Conservation (phyloP, 2,113 vertebrate genomes). For the Hyaena hyaena region DNA sequence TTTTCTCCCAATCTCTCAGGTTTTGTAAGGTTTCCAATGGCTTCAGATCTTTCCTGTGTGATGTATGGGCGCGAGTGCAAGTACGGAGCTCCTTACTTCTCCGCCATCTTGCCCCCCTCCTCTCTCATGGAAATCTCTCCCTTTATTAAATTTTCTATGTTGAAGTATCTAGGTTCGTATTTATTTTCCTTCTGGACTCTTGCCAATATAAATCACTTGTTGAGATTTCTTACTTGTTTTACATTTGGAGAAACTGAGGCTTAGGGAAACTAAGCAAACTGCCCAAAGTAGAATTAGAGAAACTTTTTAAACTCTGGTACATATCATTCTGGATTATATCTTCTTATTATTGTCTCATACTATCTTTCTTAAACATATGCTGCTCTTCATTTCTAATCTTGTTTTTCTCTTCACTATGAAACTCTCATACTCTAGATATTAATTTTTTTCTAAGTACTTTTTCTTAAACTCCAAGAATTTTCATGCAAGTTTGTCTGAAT, state of each 20-base stretch:
- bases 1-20: too few relatives aligned
- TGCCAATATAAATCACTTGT: neutral
- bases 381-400: neutral
- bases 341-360: neutral
- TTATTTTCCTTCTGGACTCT: neutral
- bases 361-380: neutral
- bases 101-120: too few relatives aligned
- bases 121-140: too few relatives aligned
- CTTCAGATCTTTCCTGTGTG: too few relatives aligned
- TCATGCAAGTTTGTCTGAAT: neutral
- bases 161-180: neutral
- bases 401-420: neutral
- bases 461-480: neutral
- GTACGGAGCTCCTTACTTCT: too few relatives aligned
- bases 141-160: neutral
- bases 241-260: neutral
- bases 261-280: neutral
- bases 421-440: neutral
- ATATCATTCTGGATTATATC: neutral
- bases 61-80: too few relatives aligned
- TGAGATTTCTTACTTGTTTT: neutral
- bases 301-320: neutral
- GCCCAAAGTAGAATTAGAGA: neutral
- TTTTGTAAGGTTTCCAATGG: too few relatives aligned
- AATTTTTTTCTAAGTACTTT: neutral